Evolutionary conservation across 2,888 invertebrate genomes (phyloP), one percentile per base, ranked within the genome.

Genomic region (Meliscaeva auricollis): DNA sequence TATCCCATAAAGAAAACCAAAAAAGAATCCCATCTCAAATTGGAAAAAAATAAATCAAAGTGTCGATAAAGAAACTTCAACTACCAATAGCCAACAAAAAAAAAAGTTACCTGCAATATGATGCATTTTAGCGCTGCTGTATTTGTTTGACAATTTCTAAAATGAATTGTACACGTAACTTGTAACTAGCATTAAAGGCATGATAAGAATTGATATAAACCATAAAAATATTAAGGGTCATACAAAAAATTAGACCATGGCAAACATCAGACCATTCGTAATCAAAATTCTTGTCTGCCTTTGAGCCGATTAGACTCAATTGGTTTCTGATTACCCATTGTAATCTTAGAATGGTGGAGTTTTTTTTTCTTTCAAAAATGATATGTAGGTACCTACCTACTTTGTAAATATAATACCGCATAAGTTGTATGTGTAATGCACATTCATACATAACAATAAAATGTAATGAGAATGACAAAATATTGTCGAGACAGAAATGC

Each of bases 271-370:
- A 17, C 46, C 44, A 20, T 15, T 15, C n/a, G 46, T 64, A 64
- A 11, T 17, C 22, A 22, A 26, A 44, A 17, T 7, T 2, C 1
- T 3, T 64, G 62, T 62, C 62, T 62, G 44, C 46, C 46, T 46
- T 32, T 17, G 11, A 44, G 17, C 15, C 46, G 64, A 64, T 64
- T 17, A 64, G 11, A 30, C 7, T 46, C 8, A 64, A 64, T 46
- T 26, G 30, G 41, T 44, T 44, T 41, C 41, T 44, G 44, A 62
- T 62, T 62, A 62, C 44, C 22, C 44, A 58, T 58, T 58, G 58
- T 58, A 35, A 38, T 38, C 38, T 58, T 11, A 32, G 32, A 30
- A 35, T 56, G 35, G 35, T n/a, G n/a, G n/a, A n/a, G n/a, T n/a
- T n/a, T n/a, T n/a, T n/a, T 26, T 26, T 26, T 26, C 4, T 26